Conservation (phyloP, 2,113 vertebrate species). For the Speoplatyrhinus poulsoni region DNA sequence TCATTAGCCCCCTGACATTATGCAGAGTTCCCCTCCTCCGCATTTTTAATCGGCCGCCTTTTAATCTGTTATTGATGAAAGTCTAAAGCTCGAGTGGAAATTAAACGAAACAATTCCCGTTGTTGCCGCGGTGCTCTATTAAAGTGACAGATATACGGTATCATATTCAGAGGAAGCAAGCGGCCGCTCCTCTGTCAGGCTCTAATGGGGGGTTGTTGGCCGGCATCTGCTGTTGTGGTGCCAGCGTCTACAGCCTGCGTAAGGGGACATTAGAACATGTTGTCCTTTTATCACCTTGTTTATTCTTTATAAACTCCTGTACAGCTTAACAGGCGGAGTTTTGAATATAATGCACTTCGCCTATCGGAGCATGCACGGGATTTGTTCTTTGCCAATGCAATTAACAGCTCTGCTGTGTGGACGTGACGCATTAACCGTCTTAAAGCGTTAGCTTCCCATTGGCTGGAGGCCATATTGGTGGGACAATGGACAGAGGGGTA, state of each 20-base stretch:
- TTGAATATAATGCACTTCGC: neutral
- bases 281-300: neutral
- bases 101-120: conserved; percentile 55
- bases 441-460: conserved; percentile 7
- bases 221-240: conserved; percentile 1
- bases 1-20: conserved; percentile 64
- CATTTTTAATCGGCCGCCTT: conserved; percentile 58
- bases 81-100: conserved; percentile 57
- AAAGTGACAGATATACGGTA: conserved; percentile 46
- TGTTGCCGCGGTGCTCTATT: conserved; percentile 45
- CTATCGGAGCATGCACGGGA: neutral
- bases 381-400: neutral
- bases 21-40: conserved; percentile 45
- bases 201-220: neutral
- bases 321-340: neutral
- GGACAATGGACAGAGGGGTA: conserved; percentile 38
- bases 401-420: neutral
- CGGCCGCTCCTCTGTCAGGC: conserved; percentile 7
- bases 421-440: neutral
- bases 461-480: conserved; percentile 10
- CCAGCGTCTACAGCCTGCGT: conserved; percentile 18
- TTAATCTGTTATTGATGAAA: conserved; percentile 69
- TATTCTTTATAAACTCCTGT: neutral
- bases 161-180: conserved; percentile 42
- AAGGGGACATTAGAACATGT: neutral